Base-by-base conservation (phyloP, 2,113 vertebrate genomes). In the Corvus cornix region DNA sequence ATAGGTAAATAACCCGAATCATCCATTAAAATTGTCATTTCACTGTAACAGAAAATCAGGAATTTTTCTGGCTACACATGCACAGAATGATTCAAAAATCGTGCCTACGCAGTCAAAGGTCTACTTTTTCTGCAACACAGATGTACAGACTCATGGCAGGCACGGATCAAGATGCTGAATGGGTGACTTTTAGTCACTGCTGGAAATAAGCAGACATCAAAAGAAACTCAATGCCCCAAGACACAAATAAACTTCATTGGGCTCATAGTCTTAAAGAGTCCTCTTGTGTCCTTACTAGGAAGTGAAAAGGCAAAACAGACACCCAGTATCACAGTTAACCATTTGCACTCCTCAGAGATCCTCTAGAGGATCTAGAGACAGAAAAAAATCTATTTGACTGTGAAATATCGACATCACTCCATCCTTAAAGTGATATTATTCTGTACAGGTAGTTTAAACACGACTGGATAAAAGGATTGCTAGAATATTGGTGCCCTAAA, bases 231-330 rank as follows among this genome's bases (percentile, higher is more conserved):
- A 26, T 37, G 48, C 58, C 46, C 49, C 51, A 74, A 77, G 89
- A 88, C 49, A 89, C 85, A 95, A 93, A 95, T 87, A 93, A 91
- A 88, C 31, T 80, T 75, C 59, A 68, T 87, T 64, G 67, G 80
- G 60, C 74, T 91, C 43, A 23, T 41, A 62, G 66, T 87, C 75
- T 89, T 72, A 80, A 91, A 67, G 44, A 83, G 87, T 87, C 66
- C 56, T 84, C 89, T 90, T 58, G 52, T 85, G 59, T 79, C 85
- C 78, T 94, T 70, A 70, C 37, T 39, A 46, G 63, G 77, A 77
- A 87, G 41, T 43, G 55, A 81, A 95, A 86, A 49, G 33, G 21
- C 19, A 87, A 89, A 93, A 27, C 30, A 87, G 53, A 3, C 22
- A 84, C 41, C 6, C 67, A 31, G 53, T 6, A 56, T 21, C 43